Evolutionary conservation across 2,797 vertebrate genomes (phyloP).

Genomic region (Intellagama lesueurii): DNA sequence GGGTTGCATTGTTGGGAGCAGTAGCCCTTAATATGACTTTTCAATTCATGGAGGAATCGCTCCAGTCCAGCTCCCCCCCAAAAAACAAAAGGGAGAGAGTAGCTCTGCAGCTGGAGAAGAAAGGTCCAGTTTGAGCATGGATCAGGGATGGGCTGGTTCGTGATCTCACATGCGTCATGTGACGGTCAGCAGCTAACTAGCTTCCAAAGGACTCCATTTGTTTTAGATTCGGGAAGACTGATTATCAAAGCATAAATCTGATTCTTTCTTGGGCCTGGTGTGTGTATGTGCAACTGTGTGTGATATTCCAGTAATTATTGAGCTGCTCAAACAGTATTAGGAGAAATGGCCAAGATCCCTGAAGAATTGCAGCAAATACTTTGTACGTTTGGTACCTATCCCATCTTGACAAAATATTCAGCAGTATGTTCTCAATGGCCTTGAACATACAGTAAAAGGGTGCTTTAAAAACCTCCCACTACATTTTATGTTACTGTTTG

Average conservation of each 20-base stretch:
- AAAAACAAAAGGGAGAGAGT: no score
- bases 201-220: conserved; percentile 14
- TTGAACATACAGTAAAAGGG: not conserved
- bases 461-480: conserved; percentile 5
- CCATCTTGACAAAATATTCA: conserved; percentile 15
- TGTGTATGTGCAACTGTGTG: not conserved
- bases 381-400: not conserved
- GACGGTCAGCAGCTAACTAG: not conserved
- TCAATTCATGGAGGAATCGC: no score
- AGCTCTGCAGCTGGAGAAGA: no score
- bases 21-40: no score
- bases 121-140: no score
- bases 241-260: not conserved
- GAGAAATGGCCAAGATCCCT: not conserved
- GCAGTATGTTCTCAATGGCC: not conserved
- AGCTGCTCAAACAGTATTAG: conserved; percentile 3
- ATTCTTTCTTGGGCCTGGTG: not conserved
- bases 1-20: no score
- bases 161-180: no score
- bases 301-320: not conserved
- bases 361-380: not conserved
- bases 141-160: no score
- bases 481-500: conserved; percentile 23
- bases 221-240: not conserved
- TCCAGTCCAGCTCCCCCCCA: no score